Percentiles rank a stretch among this genome's conserved stretches.
Evolutionary conservation across 92 coral and sea anemone genomes (phyloP).

Genomic region (Parazoanthus swiftii): DNA sequence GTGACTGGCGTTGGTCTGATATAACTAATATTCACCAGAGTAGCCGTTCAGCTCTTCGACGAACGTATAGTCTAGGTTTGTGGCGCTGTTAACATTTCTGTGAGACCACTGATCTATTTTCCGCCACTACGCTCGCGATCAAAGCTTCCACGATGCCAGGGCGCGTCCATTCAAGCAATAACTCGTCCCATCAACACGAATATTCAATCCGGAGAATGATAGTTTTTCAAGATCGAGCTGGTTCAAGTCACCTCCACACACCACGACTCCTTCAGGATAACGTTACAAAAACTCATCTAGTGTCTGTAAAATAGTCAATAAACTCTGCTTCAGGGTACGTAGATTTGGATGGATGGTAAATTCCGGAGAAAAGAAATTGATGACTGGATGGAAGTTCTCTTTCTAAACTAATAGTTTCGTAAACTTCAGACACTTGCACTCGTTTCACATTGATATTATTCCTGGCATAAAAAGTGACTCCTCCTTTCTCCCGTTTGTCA

Average conservation of each 20-base stretch:
- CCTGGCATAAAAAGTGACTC: too few relatives aligned
- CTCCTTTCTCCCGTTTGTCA: too few relatives aligned
- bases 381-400: too few relatives aligned
- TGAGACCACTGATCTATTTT: constrained; percentile 42
- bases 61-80: not conserved
- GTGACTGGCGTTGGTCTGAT: constrained; percentile 38
- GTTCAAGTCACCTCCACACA: constrained; percentile 40
- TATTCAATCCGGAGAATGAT: constrained; percentile 39
- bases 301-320: too few relatives aligned
- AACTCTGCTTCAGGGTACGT: too few relatives aligned
- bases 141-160: constrained; percentile 30
- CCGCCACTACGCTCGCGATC: constrained; percentile 52
- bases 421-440: too few relatives aligned
- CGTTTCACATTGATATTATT: too few relatives aligned
- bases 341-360: too few relatives aligned
- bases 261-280: constrained; percentile 17
- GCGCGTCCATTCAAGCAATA: constrained; percentile 30
- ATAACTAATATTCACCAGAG: constrained; percentile 39
- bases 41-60: constrained; percentile 32
- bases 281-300: not conserved
- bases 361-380: too few relatives aligned
- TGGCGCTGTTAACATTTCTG: constrained; percentile 17
- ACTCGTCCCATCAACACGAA: constrained; percentile 25
- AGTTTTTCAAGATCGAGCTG: constrained; percentile 29
- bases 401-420: too few relatives aligned